phyloP scores from a whole-genome alignment of 2,113 vertebrate species.

The Vulpes vulpes region DNA sequence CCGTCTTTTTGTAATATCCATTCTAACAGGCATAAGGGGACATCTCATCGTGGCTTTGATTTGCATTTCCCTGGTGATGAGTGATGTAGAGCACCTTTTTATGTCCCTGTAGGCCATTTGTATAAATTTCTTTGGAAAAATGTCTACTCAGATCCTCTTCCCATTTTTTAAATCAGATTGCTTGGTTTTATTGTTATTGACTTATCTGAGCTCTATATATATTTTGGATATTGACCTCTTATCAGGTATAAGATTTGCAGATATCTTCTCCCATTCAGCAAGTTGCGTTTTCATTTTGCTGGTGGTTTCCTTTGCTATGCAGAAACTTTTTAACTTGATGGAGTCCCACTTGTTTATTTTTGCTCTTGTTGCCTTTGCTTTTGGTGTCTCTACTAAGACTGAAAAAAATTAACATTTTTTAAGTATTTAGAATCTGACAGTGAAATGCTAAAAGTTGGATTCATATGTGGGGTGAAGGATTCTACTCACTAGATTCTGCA shows the following conservation, averaged over 20 bases:
- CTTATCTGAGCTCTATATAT: not conserved
- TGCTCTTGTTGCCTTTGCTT: not conserved
- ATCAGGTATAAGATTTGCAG: not conserved
- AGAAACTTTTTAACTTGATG: not conserved
- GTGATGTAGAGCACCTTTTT: not conserved
- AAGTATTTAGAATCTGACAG: not conserved
- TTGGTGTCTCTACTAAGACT: not conserved
- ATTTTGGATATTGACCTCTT: not conserved
- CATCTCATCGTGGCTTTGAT: not conserved
- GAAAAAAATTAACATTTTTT: not conserved
- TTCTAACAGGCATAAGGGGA: not conserved
- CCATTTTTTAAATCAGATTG: not conserved
- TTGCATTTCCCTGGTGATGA: not conserved
- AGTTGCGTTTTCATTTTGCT: not conserved
- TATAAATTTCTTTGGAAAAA: not conserved
- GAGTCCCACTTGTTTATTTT: not conserved
- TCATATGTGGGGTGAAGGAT: rapidly evolving
- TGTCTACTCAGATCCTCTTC: not conserved
- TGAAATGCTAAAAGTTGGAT: not conserved
- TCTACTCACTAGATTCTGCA: rapidly evolving
- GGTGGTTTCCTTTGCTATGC: not conserved
- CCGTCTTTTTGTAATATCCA: not conserved
- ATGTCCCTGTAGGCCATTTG: not conserved
- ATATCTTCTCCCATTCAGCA: not conserved
- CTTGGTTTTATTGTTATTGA: not conserved